Conservation (phyloP, 2,113 vertebrate genomes). For the Chlorodrepanis virens region DNA sequence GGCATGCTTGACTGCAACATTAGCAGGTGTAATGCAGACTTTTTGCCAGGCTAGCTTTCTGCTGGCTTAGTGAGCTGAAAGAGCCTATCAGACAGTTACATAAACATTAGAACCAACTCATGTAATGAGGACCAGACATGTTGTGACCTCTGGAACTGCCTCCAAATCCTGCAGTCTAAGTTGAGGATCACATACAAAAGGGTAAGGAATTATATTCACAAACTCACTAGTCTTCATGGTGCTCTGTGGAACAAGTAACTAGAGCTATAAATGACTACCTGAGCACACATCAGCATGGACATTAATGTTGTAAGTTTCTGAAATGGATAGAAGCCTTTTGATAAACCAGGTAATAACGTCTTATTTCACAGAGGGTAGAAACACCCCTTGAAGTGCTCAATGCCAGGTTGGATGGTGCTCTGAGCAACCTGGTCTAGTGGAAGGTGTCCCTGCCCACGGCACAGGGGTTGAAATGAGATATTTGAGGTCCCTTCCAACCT, state of each 20-base stretch:
- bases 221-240: not conserved
- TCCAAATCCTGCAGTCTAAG: not conserved
- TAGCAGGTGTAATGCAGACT: not conserved
- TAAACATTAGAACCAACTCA: not conserved
- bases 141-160: not conserved
- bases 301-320: not conserved
- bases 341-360: not conserved
- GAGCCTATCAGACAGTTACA: not conserved
- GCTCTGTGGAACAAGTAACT: not conserved
- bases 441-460: not conserved
- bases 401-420: not conserved
- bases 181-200: not conserved
- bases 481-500: not conserved
- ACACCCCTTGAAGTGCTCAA: not conserved
- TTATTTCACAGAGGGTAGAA: not conserved
- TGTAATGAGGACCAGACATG: not conserved
- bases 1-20: not conserved
- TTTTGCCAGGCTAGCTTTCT: not conserved
- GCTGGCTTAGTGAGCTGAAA: not conserved
- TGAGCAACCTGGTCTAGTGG: not conserved
- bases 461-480: not conserved
- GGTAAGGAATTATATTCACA: not conserved
- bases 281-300: not conserved
- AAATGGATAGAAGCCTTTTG: not conserved
- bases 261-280: not conserved